Base-by-base conservation (phyloP, 2,797 vertebrate genomes). In the Esox lucius region DNA sequence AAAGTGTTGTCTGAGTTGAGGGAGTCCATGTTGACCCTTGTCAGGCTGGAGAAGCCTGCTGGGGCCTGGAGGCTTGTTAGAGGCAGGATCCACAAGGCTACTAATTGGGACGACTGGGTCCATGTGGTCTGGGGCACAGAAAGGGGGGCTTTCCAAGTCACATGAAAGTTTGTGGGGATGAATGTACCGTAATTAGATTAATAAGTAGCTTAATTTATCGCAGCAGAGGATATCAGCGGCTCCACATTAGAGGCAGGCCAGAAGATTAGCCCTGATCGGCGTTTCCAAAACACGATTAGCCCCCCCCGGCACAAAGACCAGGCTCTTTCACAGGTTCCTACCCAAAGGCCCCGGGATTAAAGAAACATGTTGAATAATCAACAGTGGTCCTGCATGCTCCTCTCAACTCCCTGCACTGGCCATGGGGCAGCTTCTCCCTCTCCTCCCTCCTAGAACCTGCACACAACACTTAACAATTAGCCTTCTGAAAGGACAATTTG, bases 131-230 rank as follows among this genome's bases (percentile, higher is more conserved):
- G 90, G 90, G 91, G 95, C 49, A 1, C 93, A 92, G 92, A 91
- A 94, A 91, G 94, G 93, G 95, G 94, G 95, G 95, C 91, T 97
- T 97, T 96, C 96, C 94, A 96, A 97, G 96, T 97, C 96, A 97
- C 95, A 97, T 97, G 95, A 97, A 98, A 97, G 95, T 97, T 97
- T 96, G 94, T 94, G 91, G 82, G 95, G 95, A 96, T 97, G 96
- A 97, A 96, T 97, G 95, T 97, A 96, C 93, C 94, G 95, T 98
- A 97, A 98, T 98, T 97, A 98, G 97, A 98, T 98, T 97, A 98
- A 98, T 97, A 99, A 99, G 96, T 97, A 97, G 96, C 95, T 98
- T 97, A 97, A 97, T 98, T 97, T 97, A 96, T 97, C 94, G 94
- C 96, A 97, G 96, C 95, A 94, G 95, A 97, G 95, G 95, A 97